Evolutionary conservation across 2,113 vertebrate species (phyloP).

Genomic region (Lampris incognitus): DNA sequence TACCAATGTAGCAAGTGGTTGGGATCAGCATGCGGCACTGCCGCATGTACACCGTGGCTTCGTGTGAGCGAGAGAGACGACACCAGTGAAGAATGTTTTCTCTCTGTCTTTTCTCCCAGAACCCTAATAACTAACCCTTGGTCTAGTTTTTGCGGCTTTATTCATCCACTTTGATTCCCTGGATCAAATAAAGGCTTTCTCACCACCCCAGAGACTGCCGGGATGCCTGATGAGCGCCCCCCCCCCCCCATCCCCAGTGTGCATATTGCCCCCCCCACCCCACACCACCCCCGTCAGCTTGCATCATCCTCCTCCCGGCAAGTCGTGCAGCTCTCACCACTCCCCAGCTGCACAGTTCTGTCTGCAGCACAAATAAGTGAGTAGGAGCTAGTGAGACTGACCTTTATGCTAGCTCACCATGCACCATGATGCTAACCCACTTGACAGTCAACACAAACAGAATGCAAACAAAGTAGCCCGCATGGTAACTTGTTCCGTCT

Average conservation of each 20-base stretch:
- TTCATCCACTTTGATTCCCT: constrained; percentile 58
- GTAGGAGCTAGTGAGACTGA: constrained; percentile 63
- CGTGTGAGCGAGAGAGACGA: constrained; percentile 6
- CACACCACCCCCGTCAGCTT: constrained; percentile 41
- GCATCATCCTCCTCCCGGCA: constrained; percentile 53
- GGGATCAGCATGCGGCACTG: not conserved
- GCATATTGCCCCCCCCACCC: constrained; percentile 29
- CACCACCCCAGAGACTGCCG: constrained; percentile 44
- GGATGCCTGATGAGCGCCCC: constrained; percentile 51
- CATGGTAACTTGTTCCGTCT: constrained; percentile 28
- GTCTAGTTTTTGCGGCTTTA: constrained; percentile 47
- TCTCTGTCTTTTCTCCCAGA: constrained; percentile 5
- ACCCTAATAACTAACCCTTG: constrained; percentile 43
- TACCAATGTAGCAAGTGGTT: too few species aligned
- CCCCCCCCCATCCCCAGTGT: constrained; percentile 43
- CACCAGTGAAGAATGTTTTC: constrained; percentile 47
- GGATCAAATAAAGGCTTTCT: constrained; percentile 67
- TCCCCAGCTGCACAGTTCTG: constrained; percentile 55
- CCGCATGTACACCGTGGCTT: not conserved
- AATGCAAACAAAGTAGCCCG: constrained; percentile 70
- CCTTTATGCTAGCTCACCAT: constrained; percentile 62
- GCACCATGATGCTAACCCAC: constrained; percentile 70
- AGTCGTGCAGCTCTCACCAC: constrained; percentile 58
- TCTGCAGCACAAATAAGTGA: constrained; percentile 59
- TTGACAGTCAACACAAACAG: constrained; percentile 63